phyloP scores from a whole-genome alignment of 2,113 vertebrate genomes.

The Zingel zingel region DNA sequence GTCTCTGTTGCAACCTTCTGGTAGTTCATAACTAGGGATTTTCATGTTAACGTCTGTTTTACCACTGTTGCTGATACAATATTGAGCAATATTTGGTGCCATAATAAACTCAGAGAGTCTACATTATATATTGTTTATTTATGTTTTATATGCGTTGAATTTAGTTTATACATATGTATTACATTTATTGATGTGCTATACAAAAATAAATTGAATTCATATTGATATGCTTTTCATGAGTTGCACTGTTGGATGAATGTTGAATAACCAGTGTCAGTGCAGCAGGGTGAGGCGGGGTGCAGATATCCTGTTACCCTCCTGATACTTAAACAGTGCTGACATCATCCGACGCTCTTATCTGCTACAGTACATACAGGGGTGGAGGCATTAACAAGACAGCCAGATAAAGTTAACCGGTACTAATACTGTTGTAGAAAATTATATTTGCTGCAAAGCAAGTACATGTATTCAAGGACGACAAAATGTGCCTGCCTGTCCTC shows the following conservation, averaged over 20 bases:
- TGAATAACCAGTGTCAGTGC: neutral
- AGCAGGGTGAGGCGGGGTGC: conserved; percentile 8
- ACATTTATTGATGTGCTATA: no score
- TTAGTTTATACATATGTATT: no score
- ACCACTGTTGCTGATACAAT: no score
- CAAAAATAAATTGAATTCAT: neutral
- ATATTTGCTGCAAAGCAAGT: neutral
- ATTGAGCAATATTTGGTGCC: no score
- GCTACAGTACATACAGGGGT: conserved; percentile 21
- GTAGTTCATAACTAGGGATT: no score
- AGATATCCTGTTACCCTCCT: conserved; percentile 30
- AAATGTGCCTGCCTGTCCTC: no score
- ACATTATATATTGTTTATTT: neutral
- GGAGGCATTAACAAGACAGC: conserved; percentile 13
- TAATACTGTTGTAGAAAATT: neutral
- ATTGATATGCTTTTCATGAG: neutral
- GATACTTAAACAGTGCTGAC: conserved; percentile 40
- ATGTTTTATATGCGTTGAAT: neutral
- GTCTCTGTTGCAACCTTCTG: no score
- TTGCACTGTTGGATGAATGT: neutral
- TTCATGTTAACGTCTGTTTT: no score
- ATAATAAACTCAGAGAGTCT: no score
- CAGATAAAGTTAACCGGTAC: conserved; percentile 5
- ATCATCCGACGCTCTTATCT: conserved; percentile 55
- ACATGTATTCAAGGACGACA: neutral